Percentiles rank a stretch among this genome's conserved stretches.
Conservation (phyloP, 2,113 vertebrate genomes). For the Anser brachyrhynchus region DNA sequence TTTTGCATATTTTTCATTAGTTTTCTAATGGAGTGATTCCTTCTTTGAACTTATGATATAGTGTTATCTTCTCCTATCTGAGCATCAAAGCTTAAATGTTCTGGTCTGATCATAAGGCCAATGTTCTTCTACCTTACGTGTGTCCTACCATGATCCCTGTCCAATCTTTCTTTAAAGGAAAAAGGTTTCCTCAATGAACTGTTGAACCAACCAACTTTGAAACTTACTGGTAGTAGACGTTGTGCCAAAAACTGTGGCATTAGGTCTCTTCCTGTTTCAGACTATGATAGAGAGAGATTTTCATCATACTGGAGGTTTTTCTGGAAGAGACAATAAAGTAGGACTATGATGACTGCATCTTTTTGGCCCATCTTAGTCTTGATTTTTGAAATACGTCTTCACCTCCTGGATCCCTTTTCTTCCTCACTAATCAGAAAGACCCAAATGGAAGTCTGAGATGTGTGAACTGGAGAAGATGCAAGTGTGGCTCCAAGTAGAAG, state of each 20-base stretch:
- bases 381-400: background rate
- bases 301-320: background rate
- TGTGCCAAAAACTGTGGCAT: background rate
- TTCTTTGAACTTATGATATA: background rate
- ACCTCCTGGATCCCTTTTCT: background rate
- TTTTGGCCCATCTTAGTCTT: background rate
- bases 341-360: background rate
- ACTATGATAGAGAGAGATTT: background rate
- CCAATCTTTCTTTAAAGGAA: background rate
- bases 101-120: background rate
- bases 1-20: background rate
- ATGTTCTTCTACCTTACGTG: fast-evolving
- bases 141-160: background rate
- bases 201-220: background rate
- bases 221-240: background rate
- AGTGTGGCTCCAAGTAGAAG: background rate
- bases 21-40: background rate
- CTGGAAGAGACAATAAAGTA: background rate
- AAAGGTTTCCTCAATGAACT: background rate
- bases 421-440: background rate
- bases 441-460: background rate
- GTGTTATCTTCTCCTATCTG: background rate
- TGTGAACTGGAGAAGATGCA: background rate
- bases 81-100: background rate
- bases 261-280: background rate